These are phyloP conservation scores for Gastrophysa polygoni DNA, from an alignment of 2,888 invertebrate genomes.

Conservation along the genomic window DNA sequence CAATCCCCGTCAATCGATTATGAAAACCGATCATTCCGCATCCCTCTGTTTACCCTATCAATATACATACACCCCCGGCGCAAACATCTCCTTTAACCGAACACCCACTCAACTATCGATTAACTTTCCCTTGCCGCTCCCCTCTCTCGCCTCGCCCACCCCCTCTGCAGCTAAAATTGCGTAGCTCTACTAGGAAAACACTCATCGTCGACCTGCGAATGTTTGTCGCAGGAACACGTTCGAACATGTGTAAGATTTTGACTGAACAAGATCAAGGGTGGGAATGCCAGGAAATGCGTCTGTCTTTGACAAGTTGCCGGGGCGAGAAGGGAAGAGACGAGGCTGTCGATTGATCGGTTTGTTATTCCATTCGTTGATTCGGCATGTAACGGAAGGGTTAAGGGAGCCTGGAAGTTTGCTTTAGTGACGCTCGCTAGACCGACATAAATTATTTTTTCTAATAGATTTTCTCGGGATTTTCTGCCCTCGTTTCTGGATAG, in stretches of 20 bases:
- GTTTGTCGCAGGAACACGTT: constrained; percentile 23
- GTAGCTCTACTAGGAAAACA: constrained; percentile 14
- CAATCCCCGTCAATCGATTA: not conserved
- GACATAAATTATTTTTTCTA: no score
- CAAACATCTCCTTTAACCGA: not conserved
- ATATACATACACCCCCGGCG: constrained; percentile 3
- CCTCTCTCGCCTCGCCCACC: not conserved
- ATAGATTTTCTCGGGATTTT: no score
- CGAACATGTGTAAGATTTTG: constrained; percentile 36
- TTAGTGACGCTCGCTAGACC: no score
- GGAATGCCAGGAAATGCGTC: constrained; percentile 16
- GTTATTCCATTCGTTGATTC: not conserved
- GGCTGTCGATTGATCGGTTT: not conserved
- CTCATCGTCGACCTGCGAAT: constrained; percentile 19
- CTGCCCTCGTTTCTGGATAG: no score
- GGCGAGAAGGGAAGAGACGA: not conserved
- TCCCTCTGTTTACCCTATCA: not conserved
- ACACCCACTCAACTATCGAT: constrained; percentile 18
- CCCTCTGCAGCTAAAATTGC: not conserved
- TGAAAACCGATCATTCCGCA: not conserved
- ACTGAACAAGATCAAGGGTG: constrained; percentile 37
- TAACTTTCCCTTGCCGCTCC: constrained; percentile 18
- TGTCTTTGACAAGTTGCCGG: constrained; percentile 23
- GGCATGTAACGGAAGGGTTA: not conserved
- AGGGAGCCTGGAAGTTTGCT: not conserved